These are phyloP conservation scores for Cossypha niveicapilla DNA, from an alignment of 2,797 vertebrate species.

Conservation along the genomic window DNA sequence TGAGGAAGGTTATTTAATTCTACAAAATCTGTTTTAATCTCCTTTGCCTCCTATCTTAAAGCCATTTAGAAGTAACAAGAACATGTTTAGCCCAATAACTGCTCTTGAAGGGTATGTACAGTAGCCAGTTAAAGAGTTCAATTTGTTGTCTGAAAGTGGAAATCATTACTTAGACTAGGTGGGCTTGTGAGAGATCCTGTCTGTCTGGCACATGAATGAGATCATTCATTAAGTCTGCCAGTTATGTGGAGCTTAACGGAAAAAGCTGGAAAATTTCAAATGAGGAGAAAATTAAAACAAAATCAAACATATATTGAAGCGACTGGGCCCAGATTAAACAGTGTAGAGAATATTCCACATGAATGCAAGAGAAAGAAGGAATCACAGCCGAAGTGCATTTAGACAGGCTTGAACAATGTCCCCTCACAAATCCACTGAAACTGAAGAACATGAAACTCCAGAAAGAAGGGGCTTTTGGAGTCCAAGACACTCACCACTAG, in stretches of 20 bases:
- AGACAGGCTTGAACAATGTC: not conserved
- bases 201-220: not conserved
- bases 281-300: slow-evolving; percentile 7
- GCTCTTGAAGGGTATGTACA: not conserved
- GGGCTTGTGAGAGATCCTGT: not conserved
- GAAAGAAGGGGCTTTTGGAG: not conserved
- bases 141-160: slow-evolving; percentile 7
- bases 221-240: not conserved
- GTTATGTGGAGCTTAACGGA: not conserved
- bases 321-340: not conserved
- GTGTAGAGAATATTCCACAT: not conserved
- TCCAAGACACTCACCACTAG: not conserved
- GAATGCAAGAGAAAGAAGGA: not conserved
- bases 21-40: not conserved
- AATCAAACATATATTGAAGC: slow-evolving; percentile 16
- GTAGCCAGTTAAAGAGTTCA: not conserved
- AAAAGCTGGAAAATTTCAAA: not conserved
- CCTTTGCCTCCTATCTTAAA: not conserved
- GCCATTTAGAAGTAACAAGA: not conserved
- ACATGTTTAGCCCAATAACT: not conserved
- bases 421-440: not conserved
- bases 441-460: not conserved
- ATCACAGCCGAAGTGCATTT: not conserved
- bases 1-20: not conserved
- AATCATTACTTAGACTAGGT: not conserved